A percentile compares a stretch with the other conserved stretches of the same genome.
Conservation (phyloP, 2,797 vertebrate species). For the Mormyrus proboscirostris region DNA sequence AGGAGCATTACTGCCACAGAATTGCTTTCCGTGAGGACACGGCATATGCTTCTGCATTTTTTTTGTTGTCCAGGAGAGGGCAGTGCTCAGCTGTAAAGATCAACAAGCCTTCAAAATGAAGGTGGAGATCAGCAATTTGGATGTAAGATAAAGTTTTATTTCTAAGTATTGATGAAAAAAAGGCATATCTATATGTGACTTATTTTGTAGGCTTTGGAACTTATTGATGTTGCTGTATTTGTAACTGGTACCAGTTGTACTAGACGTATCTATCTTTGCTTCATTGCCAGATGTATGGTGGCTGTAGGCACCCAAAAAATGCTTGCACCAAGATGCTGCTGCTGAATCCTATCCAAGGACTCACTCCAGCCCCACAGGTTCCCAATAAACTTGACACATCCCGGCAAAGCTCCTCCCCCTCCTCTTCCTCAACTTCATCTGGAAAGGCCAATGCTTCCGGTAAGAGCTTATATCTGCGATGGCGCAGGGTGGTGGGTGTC, state of each 20-base stretch:
- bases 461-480: conserved; percentile 5
- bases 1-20: background rate
- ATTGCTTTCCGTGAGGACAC: background rate
- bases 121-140: conserved; percentile 41
- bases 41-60: background rate
- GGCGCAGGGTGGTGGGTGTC: background rate
- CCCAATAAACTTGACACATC: background rate
- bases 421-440: background rate
- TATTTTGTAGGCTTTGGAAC: background rate
- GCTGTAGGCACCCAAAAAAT: conserved; percentile 26
- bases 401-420: background rate
- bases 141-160: conserved; percentile 27
- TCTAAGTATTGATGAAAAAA: background rate
- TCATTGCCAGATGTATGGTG: conserved; percentile 22
- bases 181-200: background rate
- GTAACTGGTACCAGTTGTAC: background rate
- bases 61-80: conserved; percentile 39
- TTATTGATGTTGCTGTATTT: background rate
- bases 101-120: conserved; percentile 24
- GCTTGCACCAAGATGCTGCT: conserved; percentile 33
- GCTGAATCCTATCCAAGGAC: background rate
- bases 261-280: background rate
- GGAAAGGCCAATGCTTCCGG: conserved; percentile 23
- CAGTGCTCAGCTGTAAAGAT: conserved; percentile 30
- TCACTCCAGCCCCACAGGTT: background rate